phyloP scores from a whole-genome alignment of 2,113 vertebrate genomes.

The Choloepus hoffmanni region DNA sequence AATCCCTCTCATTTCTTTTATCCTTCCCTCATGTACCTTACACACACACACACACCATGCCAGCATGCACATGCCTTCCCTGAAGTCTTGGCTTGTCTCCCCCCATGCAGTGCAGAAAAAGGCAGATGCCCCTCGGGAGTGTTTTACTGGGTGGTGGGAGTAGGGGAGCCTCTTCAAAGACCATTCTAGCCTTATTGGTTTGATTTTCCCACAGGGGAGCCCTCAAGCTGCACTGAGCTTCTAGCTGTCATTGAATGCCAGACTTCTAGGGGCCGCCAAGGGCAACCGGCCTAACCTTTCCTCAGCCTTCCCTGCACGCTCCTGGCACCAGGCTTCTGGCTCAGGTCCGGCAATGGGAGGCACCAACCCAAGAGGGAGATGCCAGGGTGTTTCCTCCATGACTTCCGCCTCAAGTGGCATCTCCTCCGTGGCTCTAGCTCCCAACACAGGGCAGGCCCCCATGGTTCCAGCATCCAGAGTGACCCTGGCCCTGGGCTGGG shows the following conservation, averaged over 20 bases:
- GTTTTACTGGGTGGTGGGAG: neutral
- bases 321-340: neutral
- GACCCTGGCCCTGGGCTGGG: neutral
- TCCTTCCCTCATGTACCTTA: neutral
- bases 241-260: neutral
- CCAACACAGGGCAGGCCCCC: neutral
- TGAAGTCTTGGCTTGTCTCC: neutral
- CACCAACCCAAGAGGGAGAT: neutral
- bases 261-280: neutral
- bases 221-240: neutral
- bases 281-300: too few species aligned
- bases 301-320: neutral
- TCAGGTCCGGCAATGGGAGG: neutral
- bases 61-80: neutral
- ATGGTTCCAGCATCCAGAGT: neutral
- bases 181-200: neutral
- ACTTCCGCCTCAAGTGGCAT: neutral
- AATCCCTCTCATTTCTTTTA: neutral
- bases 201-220: neutral
- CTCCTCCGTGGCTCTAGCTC: neutral
- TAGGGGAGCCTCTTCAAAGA: neutral
- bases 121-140: too few species aligned
- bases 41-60: neutral
- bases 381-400: neutral
- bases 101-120: neutral